Percentiles rank a stretch among this genome's conserved stretches.
phyloP scores from a whole-genome alignment of 2,113 vertebrate species.

The Daphoenositta chrysoptera region DNA sequence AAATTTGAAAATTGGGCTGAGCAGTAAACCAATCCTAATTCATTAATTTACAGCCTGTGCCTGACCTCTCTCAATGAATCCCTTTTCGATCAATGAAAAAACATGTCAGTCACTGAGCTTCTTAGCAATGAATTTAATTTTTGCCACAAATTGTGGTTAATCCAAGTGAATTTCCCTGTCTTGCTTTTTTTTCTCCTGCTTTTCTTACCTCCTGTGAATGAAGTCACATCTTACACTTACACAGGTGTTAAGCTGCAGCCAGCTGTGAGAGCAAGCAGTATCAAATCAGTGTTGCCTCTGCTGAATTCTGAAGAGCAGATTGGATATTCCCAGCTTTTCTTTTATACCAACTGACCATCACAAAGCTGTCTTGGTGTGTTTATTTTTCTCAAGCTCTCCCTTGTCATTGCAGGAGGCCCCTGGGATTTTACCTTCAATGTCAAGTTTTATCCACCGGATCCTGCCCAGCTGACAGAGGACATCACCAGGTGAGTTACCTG shows the following conservation, averaged over 20 bases:
- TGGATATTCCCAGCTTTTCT: background rate
- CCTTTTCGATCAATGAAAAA: background rate
- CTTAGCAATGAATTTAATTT: background rate
- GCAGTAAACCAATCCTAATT: background rate
- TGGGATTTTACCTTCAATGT: conserved; percentile 84
- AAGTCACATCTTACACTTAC: background rate
- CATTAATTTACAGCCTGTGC: background rate
- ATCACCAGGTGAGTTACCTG: conserved; percentile 86
- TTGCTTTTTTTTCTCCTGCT: background rate
- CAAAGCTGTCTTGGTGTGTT: background rate
- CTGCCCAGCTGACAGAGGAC: conserved; percentile 95
- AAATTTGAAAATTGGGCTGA: background rate
- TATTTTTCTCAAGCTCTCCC: background rate
- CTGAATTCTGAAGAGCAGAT: background rate
- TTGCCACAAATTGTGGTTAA: background rate
- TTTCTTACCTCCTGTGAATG: background rate
- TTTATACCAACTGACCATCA: background rate
- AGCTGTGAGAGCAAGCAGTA: background rate
- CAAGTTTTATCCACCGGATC: conserved; percentile 94
- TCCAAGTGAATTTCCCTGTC: background rate
- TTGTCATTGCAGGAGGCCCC: conserved; percentile 70
- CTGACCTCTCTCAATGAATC: background rate
- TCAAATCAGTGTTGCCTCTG: background rate
- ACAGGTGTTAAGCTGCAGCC: background rate
- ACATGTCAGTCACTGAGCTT: background rate